These are phyloP conservation scores for Apistogramma diplotaenia DNA, from an alignment of 2,113 vertebrate species.

Conservation along the genomic window DNA sequence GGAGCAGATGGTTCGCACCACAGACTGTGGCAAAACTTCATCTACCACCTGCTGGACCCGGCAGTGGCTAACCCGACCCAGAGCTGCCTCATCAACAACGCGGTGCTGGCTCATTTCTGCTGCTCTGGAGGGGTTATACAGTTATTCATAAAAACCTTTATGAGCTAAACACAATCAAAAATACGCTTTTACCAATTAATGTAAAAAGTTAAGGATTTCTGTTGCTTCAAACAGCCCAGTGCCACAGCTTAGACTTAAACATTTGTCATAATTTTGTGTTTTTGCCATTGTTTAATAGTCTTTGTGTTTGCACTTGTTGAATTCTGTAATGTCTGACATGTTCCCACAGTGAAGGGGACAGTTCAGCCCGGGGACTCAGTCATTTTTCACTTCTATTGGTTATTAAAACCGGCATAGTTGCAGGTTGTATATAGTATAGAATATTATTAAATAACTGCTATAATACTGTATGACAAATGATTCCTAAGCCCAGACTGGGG, in stretches of 20 bases:
- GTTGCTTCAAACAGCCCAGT: background rate
- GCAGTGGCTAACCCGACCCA: constrained; percentile 79
- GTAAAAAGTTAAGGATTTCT: too few relatives aligned
- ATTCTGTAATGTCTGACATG: background rate
- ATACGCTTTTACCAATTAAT: background rate
- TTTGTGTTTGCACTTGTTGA: background rate
- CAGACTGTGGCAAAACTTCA: constrained; percentile 91
- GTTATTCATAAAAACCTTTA: background rate
- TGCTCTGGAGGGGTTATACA: constrained; percentile 85
- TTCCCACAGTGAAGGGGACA: background rate
- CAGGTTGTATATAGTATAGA: background rate
- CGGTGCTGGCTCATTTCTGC: constrained; percentile 83
- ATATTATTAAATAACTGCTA: background rate
- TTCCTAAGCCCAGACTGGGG: background rate
- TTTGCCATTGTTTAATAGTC: too few relatives aligned
- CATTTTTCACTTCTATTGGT: background rate
- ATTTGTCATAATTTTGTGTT: background rate
- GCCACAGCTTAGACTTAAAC: background rate
- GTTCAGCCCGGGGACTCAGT: background rate
- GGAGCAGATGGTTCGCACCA: constrained; percentile 91
- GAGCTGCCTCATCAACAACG: constrained; percentile 83
- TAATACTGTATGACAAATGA: background rate
- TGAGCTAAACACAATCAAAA: background rate
- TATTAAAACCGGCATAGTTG: background rate
- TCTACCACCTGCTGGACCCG: constrained; percentile 87